Conservation (phyloP, 2,888 invertebrate species). For the Eilema depressum region DNA sequence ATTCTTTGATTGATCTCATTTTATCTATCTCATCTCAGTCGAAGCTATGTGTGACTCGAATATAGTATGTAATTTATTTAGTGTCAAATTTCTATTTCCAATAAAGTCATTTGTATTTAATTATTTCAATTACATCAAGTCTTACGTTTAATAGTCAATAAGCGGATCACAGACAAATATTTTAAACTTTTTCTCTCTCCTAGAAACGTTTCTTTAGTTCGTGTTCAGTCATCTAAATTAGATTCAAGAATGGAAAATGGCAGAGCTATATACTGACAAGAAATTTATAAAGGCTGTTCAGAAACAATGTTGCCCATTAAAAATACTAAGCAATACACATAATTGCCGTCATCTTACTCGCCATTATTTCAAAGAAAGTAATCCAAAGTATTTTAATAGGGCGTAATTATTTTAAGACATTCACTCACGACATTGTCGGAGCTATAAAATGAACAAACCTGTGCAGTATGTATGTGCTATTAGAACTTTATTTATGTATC, state of each 20-base stretch:
- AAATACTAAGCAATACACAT: constrained; percentile 8
- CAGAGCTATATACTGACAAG: not conserved
- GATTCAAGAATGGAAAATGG: not conserved
- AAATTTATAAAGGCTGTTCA: not conserved
- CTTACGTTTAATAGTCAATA: too few relatives aligned
- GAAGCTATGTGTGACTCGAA: too few relatives aligned
- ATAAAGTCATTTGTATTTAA: too few relatives aligned
- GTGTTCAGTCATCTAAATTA: not conserved
- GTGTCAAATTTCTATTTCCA: too few relatives aligned
- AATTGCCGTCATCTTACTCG: not conserved
- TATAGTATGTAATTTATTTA: too few relatives aligned
- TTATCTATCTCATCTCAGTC: too few relatives aligned
- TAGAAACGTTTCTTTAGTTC: too few relatives aligned
- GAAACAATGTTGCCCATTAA: constrained; percentile 1
- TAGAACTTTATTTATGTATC: constrained; percentile 1
- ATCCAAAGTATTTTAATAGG: not conserved
- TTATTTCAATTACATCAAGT: too few relatives aligned
- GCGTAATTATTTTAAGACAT: not conserved
- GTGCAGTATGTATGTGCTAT: not conserved
- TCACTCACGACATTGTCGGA: not conserved
- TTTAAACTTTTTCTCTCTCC: too few relatives aligned
- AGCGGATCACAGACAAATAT: too few relatives aligned
- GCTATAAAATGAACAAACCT: not conserved
- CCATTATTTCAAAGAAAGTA: not conserved
- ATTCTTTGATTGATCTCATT: too few relatives aligned